Evolutionary conservation across 2,888 invertebrate genomes (phyloP).

Genomic region (Nycteola revayana): DNA sequence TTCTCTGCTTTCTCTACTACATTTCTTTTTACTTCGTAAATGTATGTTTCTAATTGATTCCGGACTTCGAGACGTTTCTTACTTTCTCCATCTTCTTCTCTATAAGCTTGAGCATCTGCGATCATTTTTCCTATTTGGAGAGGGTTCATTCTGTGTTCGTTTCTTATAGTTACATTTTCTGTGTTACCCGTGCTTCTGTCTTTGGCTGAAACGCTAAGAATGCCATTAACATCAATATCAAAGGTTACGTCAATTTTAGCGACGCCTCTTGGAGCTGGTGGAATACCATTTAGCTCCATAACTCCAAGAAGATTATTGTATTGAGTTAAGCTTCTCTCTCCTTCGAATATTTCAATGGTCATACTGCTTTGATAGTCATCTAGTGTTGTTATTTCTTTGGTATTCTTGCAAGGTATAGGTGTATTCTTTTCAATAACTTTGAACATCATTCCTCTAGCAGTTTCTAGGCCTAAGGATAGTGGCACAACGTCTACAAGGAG

Average conservation of each 20-base stretch:
- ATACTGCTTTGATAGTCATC: conserved; percentile 61
- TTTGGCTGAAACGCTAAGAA: conserved; percentile 53
- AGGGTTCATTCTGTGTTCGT: conserved; percentile 47
- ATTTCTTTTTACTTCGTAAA: conserved; percentile 50
- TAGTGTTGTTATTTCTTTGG: conserved; percentile 58
- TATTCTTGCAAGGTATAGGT: conserved; percentile 53
- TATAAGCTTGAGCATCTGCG: conserved; percentile 46
- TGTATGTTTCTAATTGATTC: conserved; percentile 59
- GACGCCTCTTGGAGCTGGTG: conserved; percentile 59
- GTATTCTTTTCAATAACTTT: conserved; percentile 60
- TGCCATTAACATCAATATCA: conserved; percentile 53
- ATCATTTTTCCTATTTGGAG: conserved; percentile 54
- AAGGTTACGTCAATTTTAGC: conserved; percentile 62
- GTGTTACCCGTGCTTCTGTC: conserved; percentile 53
- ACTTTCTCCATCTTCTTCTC: conserved; percentile 53
- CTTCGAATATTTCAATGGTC: conserved; percentile 66
- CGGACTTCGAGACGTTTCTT: conserved; percentile 52
- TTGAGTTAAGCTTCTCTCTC: conserved; percentile 56
- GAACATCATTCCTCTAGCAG: conserved; percentile 59
- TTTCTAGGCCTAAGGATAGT: conserved; percentile 60
- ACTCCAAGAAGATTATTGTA: conserved; percentile 60
- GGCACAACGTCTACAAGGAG: conserved; percentile 59
- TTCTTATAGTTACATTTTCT: conserved; percentile 47
- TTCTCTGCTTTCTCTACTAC: conserved; percentile 40
- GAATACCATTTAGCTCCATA: conserved; percentile 55